Evolutionary conservation across 2,797 vertebrate species (phyloP), one percentile per base, ranked within the genome.

Genomic region (Eulemur rubriventer): DNA sequence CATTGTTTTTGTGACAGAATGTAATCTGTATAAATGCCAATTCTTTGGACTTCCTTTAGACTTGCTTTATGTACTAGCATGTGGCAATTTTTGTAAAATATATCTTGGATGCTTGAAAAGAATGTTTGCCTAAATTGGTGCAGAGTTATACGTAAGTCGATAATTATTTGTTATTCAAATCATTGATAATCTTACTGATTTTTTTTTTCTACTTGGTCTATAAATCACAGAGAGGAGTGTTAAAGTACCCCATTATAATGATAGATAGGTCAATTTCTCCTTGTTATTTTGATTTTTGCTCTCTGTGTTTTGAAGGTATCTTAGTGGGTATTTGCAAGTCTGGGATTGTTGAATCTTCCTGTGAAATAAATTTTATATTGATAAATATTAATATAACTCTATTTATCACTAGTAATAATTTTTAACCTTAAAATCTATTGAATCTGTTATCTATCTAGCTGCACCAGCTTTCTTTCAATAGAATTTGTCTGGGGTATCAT

Each of bases 81-180:
- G n/a, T 88, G 83, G 38, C 41, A n/a, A 48, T 41, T 83, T 91
- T 92, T 88, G 24, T 78, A 61, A 94, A 78, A 89, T 26, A 38
- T 59, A 65, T 4, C 72, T 78, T 50, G 1, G 48, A 59, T 80
- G 28, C 50, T 85, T 80, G 65, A 59, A 89, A 92, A 80, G 57
- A 92, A 75, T 61, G 2, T 73, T 92, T 85, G 41, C 50, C 83
- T 88, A 48, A 89, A 30, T 80, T 88, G 48, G 50, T 91, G 78
- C 1, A 38, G 43, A 92, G 16, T 72, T 61, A 50, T 84, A 57
- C 30, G 33, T 18, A 92, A 61, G 43, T 75, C 16, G 88, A 80
- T 1, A 63, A 84, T 61, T 84, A 38, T 78, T 95, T 85, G n/a
- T 43, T 69, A 43, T 52, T 65, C 65, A 89, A 61, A 52, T 94